These are phyloP conservation scores for Bucorvus abyssinicus DNA, from an alignment of 2,797 vertebrate genomes.

Conservation along the genomic window DNA sequence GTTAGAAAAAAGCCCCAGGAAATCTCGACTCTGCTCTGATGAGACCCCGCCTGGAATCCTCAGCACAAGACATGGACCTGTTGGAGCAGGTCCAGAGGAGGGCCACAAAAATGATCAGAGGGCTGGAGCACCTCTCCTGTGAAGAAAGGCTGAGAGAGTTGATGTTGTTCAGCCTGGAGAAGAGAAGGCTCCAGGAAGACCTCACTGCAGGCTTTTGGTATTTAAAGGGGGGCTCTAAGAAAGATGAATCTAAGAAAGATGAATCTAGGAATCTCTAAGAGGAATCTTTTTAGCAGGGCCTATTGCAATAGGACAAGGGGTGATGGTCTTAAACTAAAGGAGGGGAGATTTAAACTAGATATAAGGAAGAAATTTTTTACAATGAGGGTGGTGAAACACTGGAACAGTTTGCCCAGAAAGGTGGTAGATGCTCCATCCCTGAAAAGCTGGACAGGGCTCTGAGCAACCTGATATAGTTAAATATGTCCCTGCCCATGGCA, in stretches of 20 bases:
- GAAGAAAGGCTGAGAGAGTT: not conserved
- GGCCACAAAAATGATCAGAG: not conserved
- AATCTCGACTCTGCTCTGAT: not conserved
- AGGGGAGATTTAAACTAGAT: not conserved
- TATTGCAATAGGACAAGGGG: not conserved
- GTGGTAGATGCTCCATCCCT: too few relatives aligned
- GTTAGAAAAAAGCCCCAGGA: not conserved
- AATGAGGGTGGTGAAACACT: not conserved
- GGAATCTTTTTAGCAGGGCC: not conserved
- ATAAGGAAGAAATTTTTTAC: not conserved
- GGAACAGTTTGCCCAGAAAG: too few relatives aligned
- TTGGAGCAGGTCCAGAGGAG: not conserved
- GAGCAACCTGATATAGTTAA: too few relatives aligned
- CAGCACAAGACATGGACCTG: not conserved
- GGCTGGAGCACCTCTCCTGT: not conserved
- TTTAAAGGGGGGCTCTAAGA: too few relatives aligned
- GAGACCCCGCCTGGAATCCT: not conserved
- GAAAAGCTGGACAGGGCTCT: too few relatives aligned
- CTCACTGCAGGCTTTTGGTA: too few relatives aligned
- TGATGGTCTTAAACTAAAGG: not conserved
- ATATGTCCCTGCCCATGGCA: too few relatives aligned
- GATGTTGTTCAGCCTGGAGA: not conserved
- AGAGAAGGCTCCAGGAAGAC: too few relatives aligned
- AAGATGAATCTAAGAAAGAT: too few relatives aligned
- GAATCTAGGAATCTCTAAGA: too few relatives aligned